Evolutionary conservation across 2,113 vertebrate species (phyloP).

Genomic region (Pseudolaguvia tuberculata): DNA sequence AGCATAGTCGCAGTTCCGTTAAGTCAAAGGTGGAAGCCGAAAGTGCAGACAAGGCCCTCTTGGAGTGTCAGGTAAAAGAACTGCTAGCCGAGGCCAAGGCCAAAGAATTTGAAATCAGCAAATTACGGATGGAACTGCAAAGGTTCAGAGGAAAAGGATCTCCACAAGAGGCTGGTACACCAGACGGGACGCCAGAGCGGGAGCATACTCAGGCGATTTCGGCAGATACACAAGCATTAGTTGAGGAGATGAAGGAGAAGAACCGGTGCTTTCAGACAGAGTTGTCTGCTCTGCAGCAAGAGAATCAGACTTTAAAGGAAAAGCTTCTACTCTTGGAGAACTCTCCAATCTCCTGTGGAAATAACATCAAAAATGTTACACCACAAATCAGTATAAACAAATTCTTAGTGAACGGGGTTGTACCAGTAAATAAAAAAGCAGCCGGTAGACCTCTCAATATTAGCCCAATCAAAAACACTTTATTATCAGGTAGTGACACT

Average conservation of each 20-base stretch:
- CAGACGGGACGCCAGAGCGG: conserved; percentile 52
- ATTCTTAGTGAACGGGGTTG: conserved; percentile 55
- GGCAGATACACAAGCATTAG: conserved; percentile 68
- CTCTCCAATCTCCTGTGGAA: conserved; percentile 70
- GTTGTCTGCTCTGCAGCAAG: conserved; percentile 77
- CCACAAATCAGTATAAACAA: conserved; percentile 67
- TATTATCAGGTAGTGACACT: conserved; percentile 80
- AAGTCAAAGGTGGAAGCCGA: conserved; percentile 80
- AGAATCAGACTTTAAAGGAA: conserved; percentile 84
- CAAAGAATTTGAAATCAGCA: conserved; percentile 90
- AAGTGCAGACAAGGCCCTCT: conserved; percentile 69
- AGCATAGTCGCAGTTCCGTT: conserved; percentile 70
- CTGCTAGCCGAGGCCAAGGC: conserved; percentile 89
- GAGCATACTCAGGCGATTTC: conserved; percentile 52
- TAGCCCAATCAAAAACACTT: conserved; percentile 67
- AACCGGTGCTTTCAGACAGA: conserved; percentile 83
- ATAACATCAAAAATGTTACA: conserved; percentile 57
- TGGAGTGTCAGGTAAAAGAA: conserved; percentile 89
- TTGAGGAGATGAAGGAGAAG: conserved; percentile 80
- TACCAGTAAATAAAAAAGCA: conserved; percentile 49
- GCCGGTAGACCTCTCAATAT: conserved; percentile 40
- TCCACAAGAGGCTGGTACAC: conserved; percentile 50
- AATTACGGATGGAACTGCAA: conserved; percentile 84
- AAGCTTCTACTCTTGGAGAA: conserved; percentile 78
- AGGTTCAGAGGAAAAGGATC: conserved; percentile 73